phyloP scores from a whole-genome alignment of 2,888 invertebrate species.

The Orchesella flavescens region DNA sequence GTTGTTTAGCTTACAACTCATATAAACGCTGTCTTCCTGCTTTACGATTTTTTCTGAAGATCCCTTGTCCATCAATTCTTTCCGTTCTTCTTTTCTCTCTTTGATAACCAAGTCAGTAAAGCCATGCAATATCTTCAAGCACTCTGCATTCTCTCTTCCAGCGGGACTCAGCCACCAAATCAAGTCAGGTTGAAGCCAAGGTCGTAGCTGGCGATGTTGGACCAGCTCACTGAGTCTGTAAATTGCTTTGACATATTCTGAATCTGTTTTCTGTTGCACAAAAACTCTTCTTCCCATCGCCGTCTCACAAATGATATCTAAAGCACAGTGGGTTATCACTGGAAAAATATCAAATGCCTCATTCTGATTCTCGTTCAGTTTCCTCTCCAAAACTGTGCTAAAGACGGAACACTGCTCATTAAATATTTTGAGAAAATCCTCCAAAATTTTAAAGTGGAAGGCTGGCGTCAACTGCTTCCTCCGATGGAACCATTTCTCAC shows the following conservation, averaged over 20 bases:
- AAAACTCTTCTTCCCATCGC: conserved; percentile 87
- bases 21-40: background rate
- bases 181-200: conserved; percentile 77
- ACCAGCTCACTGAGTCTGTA: conserved; percentile 52
- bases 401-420: conserved; percentile 78
- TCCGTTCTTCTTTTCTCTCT: conserved; percentile 47
- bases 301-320: conserved; percentile 83
- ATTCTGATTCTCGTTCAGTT: conserved; percentile 74
- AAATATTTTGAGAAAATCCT: conserved; percentile 79
- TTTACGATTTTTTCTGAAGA: background rate
- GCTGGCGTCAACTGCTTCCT: conserved; percentile 80
- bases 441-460: conserved; percentile 80
- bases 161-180: conserved; percentile 75
- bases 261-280: conserved; percentile 78
- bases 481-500: conserved; percentile 78
- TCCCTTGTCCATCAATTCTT: background rate
- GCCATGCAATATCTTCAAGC: conserved; percentile 76
- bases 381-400: conserved; percentile 29
- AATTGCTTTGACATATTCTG: conserved; percentile 75
- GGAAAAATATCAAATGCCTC: conserved; percentile 78
- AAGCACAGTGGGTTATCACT: conserved; percentile 78
- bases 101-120: conserved; percentile 75
- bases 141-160: conserved; percentile 76
- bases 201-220: conserved; percentile 69
- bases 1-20: conserved; percentile 3